Conservation (phyloP, 2,113 vertebrate species). For the Ceuthmochares aereus region DNA sequence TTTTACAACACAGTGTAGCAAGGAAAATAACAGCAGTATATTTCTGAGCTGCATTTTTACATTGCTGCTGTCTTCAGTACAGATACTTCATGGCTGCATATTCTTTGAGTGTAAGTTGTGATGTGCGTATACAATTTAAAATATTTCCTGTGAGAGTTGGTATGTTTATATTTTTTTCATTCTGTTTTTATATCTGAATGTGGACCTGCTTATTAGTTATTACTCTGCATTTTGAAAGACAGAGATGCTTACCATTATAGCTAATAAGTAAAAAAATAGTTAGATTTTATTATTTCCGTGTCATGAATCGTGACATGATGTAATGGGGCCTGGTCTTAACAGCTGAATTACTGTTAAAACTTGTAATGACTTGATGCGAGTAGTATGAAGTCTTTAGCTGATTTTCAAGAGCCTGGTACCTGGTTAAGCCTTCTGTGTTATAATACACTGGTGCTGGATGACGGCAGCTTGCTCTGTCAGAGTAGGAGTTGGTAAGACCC, state of each 20-base stretch:
- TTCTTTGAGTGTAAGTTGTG: neutral
- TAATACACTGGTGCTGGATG: neutral
- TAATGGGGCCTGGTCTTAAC: neutral
- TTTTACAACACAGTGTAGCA: neutral
- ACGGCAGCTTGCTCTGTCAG: neutral
- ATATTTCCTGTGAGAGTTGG: neutral
- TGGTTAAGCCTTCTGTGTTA: neutral
- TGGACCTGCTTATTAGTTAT: neutral
- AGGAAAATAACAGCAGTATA: neutral
- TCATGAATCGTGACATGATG: neutral
- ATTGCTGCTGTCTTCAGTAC: neutral
- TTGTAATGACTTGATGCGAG: neutral
- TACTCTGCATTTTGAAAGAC: neutral
- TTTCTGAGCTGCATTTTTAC: neutral
- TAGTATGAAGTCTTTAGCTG: neutral
- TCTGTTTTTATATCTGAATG: neutral
- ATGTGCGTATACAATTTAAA: rapidly evolving
- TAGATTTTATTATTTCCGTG: neutral
- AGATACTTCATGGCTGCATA: neutral
- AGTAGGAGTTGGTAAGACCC: neutral
- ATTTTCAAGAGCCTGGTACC: neutral
- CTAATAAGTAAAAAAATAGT: neutral
- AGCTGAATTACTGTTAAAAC: neutral
- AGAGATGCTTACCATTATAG: neutral
- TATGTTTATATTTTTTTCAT: neutral